A percentile compares a stretch with the other conserved stretches of the same genome.
Conservation (phyloP, 2,888 invertebrate species). For the Drosophila percnosoma region DNA sequence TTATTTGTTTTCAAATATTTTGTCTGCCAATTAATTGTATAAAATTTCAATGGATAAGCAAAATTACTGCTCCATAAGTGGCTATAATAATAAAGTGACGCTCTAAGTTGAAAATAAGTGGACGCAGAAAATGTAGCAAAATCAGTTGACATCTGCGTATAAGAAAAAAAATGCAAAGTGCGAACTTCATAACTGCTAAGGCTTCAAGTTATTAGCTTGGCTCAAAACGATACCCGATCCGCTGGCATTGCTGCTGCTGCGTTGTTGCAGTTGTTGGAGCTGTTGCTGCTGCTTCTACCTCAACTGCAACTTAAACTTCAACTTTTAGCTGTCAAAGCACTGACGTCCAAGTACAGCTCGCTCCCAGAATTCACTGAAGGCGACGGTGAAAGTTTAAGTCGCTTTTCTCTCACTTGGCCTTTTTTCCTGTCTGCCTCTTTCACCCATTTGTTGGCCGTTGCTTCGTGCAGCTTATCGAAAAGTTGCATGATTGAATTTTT, state of each 20-base stretch:
- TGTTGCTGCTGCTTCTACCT: background rate
- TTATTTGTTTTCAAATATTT: background rate
- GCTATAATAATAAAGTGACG: background rate
- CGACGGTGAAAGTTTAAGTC: slow-evolving; percentile 68
- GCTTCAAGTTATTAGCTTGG: slow-evolving; percentile 75
- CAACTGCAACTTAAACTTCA: background rate
- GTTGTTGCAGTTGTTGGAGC: slow-evolving; percentile 5
- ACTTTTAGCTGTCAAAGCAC: slow-evolving; percentile 37
- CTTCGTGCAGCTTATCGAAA: slow-evolving; percentile 76
- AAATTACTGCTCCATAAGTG: background rate
- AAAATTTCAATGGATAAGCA: background rate
- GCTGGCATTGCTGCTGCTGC: background rate
- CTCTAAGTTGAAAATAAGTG: background rate
- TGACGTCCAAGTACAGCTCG: slow-evolving; percentile 46
- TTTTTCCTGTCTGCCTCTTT: background rate
- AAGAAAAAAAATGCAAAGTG: slow-evolving; percentile 51
- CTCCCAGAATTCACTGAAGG: slow-evolving; percentile 58
- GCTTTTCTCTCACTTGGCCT: slow-evolving; percentile 51
- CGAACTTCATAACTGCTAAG: slow-evolving; percentile 77
- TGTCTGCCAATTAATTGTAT: background rate
- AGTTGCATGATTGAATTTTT: slow-evolving; percentile 64
- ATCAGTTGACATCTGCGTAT: slow-evolving; percentile 53
- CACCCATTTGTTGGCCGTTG: slow-evolving; percentile 42
- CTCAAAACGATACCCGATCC: slow-evolving; percentile 74
- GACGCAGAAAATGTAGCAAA: slow-evolving; percentile 21